Evolutionary conservation across 2,888 invertebrate species (phyloP).

Genomic region (Lutraria lutraria): DNA sequence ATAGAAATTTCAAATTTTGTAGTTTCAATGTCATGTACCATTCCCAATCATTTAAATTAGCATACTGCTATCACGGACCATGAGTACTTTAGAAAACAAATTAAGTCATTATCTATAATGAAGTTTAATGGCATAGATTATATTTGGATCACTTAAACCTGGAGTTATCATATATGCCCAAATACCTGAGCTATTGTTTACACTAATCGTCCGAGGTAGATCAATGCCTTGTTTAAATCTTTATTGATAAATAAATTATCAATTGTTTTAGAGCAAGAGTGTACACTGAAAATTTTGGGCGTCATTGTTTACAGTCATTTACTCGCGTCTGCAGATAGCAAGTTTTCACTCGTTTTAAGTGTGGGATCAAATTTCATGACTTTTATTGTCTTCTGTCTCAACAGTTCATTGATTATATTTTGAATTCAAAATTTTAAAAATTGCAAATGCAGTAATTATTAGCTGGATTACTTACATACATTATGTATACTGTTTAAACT

Average conservation of each 20-base stretch:
- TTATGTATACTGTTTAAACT: not conserved
- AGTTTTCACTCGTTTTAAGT: conserved; percentile 47
- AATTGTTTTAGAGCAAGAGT: conserved; percentile 50
- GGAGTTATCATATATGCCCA: not conserved
- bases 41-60: not conserved
- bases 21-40: not conserved
- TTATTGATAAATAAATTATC: conserved; percentile 58
- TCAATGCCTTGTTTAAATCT: conserved; percentile 13
- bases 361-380: not conserved
- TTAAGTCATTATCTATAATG: not conserved
- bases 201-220: not conserved
- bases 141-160: conserved; percentile 13
- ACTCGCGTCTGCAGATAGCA: conserved; percentile 1
- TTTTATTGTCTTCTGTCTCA: not conserved
- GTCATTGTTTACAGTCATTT: conserved; percentile 12
- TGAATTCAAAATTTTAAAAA: not conserved
- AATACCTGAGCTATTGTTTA: conserved; percentile 8
- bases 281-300: conserved; percentile 40
- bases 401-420: not conserved
- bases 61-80: not conserved
- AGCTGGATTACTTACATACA: not conserved
- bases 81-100: not conserved
- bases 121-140: not conserved
- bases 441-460: not conserved
- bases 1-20: too few relatives aligned